A percentile compares a stretch with the other conserved stretches of the same genome.
Conservation (phyloP, 2,113 vertebrate species). For the Crotalus helleri region DNA sequence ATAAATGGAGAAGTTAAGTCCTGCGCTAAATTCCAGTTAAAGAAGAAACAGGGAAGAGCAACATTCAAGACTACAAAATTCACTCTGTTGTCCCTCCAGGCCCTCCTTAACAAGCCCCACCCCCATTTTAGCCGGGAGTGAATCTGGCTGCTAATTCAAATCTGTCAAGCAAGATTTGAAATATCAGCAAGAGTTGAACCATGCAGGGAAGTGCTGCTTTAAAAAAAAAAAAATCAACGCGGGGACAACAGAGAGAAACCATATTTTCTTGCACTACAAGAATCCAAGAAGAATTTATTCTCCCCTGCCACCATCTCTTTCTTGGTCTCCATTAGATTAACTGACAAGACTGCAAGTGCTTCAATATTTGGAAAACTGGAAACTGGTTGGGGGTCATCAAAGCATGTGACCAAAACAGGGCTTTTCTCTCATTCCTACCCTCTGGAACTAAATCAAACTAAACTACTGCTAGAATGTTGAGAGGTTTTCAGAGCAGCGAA, state of each 20-base stretch:
- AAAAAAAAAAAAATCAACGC: not conserved
- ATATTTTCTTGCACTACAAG: slow-evolving; percentile 31
- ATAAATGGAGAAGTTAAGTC: not conserved
- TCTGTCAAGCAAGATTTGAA: slow-evolving; percentile 44
- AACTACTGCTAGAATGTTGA: slow-evolving; percentile 39
- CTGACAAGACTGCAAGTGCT: slow-evolving; percentile 34
- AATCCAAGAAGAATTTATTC: slow-evolving; percentile 16
- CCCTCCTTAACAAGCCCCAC: slow-evolving; percentile 43
- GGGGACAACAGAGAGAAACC: slow-evolving; percentile 40
- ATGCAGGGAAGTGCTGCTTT: not conserved
- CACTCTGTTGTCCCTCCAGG: slow-evolving; percentile 52
- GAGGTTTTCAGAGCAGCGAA: slow-evolving; percentile 51
- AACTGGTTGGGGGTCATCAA: slow-evolving; percentile 40
- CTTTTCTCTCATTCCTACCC: slow-evolving; percentile 10
- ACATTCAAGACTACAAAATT: slow-evolving; percentile 32
- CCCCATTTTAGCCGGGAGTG: slow-evolving; percentile 47
- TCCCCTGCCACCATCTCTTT: not conserved
- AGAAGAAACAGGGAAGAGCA: slow-evolving; percentile 30
- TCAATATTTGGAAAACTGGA: slow-evolving; percentile 54
- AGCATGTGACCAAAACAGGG: slow-evolving; percentile 58
- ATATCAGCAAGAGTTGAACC: slow-evolving; percentile 42
- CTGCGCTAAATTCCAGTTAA: slow-evolving; percentile 30
- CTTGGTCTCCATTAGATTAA: slow-evolving; percentile 16
- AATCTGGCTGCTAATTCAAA: slow-evolving; percentile 54
- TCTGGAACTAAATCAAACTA: not conserved